Evolutionary conservation across 2,888 invertebrate genomes (phyloP), one percentile per base, ranked within the genome.

Genomic region (Acronicta alni): DNA sequence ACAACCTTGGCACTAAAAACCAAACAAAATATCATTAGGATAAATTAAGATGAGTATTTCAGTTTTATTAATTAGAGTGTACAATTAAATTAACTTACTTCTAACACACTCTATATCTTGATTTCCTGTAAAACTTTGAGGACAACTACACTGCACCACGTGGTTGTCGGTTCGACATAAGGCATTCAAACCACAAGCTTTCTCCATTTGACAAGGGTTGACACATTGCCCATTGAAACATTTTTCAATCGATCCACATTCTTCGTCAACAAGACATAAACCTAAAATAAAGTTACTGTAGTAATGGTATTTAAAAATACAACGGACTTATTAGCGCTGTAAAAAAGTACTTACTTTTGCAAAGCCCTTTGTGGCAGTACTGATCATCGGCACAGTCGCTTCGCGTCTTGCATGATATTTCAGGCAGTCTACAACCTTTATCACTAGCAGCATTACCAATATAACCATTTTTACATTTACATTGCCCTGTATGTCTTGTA

Each of bases 141-240:
- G 98, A 83, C 98, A 98, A 72, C 95, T 96, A 85, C 98, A 98
- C 81, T 96, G 96, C 80, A 97, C 96, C 14, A 96, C 91, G 83
- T 98, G 98, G 79, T 96, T 96, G 41, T 95, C 93, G 12, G 96
- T 96, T 44, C 94, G 92, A 79, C 98, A 98, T 60, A 96, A 89
- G 15, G 98, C 97, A 85, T 98, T 98, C 82, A 98, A 95, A 48
- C 98, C 98, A 85, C 98, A 98, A 0, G 97, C 95, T 79, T 96
- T 96, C 79, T 96, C 95, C 77, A 96, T 91, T 75, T 96, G 95
- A 83, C 98, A 98, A 16, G 97, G 97, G 89, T 97, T 96, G 41
- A 96, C 89, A 84, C 98, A 98, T 87, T 98, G 97, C 0, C 97
- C 97, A 82, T 96, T 96, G 52, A 96, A 92, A 83, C 98, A 98